phyloP scores from a whole-genome alignment of 2,113 vertebrate species.

The Carassius gibelio region DNA sequence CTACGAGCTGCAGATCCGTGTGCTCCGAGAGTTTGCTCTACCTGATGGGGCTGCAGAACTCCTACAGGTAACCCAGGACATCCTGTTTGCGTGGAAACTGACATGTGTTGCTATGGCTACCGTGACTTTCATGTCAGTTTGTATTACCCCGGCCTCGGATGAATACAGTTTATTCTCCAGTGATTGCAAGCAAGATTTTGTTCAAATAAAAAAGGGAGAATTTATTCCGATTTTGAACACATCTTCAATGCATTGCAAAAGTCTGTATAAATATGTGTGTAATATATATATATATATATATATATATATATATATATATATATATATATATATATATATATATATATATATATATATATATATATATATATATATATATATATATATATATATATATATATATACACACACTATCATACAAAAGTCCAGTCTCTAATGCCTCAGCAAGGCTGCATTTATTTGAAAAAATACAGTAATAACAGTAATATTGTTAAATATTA shows the following conservation, averaged over 20 bases:
- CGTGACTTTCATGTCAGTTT: background rate
- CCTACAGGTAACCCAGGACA: slow-evolving; percentile 81
- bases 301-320: too few species aligned
- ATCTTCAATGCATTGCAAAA: background rate
- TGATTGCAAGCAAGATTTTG: background rate
- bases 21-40: slow-evolving; percentile 91
- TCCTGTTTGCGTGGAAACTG: slow-evolving; percentile 21
- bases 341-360: too few species aligned
- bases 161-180: background rate
- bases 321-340: too few species aligned
- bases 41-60: slow-evolving; percentile 93
- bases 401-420: too few species aligned
- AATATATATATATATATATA: too few species aligned
- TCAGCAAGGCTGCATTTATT: too few species aligned
- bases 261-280: background rate
- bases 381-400: too few species aligned
- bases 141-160: background rate
- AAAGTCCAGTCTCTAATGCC: too few species aligned
- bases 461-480: too few species aligned
- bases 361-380: too few species aligned
- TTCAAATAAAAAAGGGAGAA: background rate
- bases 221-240: background rate
- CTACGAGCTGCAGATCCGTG: slow-evolving; percentile 95
- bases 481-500: background rate
- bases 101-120: slow-evolving; percentile 22